Conservation (phyloP, 2,797 vertebrate species). For the Sphaeramia orbicularis region DNA sequence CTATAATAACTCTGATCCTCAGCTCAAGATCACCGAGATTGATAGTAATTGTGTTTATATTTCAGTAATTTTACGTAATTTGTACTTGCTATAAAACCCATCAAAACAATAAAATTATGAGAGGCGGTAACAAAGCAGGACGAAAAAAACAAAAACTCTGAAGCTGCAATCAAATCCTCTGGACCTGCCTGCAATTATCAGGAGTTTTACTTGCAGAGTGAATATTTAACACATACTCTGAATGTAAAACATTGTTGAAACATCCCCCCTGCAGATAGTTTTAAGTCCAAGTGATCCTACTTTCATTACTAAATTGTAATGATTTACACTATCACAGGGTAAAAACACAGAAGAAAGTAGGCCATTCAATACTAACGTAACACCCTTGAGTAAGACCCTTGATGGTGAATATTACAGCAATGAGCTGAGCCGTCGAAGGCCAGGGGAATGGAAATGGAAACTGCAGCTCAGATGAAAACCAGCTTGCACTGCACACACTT, state of each 20-base stretch:
- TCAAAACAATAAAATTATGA: conserved; percentile 37
- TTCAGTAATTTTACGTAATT: conserved; percentile 22
- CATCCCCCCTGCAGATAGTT: conserved; percentile 26
- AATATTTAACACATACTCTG: neutral
- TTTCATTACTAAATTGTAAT: conserved; percentile 62
- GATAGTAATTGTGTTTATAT: conserved; percentile 35
- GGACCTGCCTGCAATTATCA: conserved; percentile 13
- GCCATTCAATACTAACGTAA: conserved; percentile 60
- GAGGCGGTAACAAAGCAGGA: conserved; percentile 16
- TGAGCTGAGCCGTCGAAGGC: conserved; percentile 26
- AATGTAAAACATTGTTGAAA: conserved; percentile 35
- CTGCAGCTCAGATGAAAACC: conserved; percentile 26
- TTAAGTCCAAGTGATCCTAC: conserved; percentile 39
- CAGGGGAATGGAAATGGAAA: conserved; percentile 48
- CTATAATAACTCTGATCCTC: neutral
- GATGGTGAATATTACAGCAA: conserved; percentile 54
- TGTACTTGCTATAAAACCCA: conserved; percentile 29
- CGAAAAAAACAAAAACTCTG: conserved; percentile 4
- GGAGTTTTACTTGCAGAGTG: neutral
- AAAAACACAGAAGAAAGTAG: conserved; percentile 48
- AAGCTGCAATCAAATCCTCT: conserved; percentile 10
- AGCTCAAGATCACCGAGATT: conserved; percentile 5
- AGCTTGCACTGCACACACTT: conserved; percentile 18
- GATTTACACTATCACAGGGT: conserved; percentile 56
- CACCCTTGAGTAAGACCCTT: conserved; percentile 66